Percentiles rank a stretch among this genome's conserved stretches.
These are phyloP conservation scores for Calcarius lapponicus DNA, from an alignment of 2,797 vertebrate species.

Conservation along the genomic window DNA sequence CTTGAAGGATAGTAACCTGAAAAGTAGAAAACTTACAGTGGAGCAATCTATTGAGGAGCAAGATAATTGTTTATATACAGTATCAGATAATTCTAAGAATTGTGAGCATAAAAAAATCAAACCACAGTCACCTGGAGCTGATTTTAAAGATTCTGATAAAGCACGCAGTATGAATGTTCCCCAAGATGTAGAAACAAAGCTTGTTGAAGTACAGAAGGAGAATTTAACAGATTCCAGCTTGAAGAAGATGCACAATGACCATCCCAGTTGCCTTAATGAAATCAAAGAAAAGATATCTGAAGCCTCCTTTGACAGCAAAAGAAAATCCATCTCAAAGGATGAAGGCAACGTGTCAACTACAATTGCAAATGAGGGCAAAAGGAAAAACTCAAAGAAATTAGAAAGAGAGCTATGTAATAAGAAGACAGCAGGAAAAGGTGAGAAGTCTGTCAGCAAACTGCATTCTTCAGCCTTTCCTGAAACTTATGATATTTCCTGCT, in stretches of 20 bases:
- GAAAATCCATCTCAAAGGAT: constrained; percentile 37
- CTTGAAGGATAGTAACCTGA: constrained; percentile 8
- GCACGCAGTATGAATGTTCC: neutral
- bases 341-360: constrained; percentile 29
- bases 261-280: neutral
- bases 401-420: constrained; percentile 53
- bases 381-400: constrained; percentile 30
- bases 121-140: neutral
- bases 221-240: neutral
- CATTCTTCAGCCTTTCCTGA: constrained; percentile 50
- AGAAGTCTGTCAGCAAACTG: constrained; percentile 58
- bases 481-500: constrained; percentile 6
- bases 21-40: neutral
- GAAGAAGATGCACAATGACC: neutral
- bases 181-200: constrained; percentile 30
- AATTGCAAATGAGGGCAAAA: neutral
- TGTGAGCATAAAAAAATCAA: constrained; percentile 25
- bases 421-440: constrained; percentile 79
- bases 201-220: constrained; percentile 10
- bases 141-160: neutral
- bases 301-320: constrained; percentile 42
- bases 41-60: constrained; percentile 9
- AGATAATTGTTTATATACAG: neutral
- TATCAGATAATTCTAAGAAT: constrained; percentile 7
- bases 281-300: constrained; percentile 51